These are phyloP conservation scores for Orthonevra nobilis DNA, from an alignment of 2,888 invertebrate genomes.

Conservation along the genomic window DNA sequence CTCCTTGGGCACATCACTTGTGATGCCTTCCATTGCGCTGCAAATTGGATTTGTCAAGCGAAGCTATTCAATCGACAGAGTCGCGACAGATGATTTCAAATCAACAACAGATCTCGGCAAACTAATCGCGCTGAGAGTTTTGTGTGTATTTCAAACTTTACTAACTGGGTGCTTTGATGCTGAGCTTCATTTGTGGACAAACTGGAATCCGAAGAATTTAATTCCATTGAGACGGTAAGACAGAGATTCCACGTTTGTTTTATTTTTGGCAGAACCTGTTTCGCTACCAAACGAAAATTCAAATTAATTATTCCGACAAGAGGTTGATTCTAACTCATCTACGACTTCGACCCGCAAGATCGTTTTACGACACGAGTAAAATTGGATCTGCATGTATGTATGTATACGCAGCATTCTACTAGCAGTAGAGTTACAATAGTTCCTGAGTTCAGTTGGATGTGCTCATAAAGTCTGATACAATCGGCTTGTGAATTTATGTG, in stretches of 20 bases:
- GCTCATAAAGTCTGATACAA: too few species aligned
- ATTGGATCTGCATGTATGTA: too few species aligned
- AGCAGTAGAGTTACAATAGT: too few species aligned
- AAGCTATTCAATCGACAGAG: background rate
- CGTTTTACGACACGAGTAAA: slow-evolving; percentile 27
- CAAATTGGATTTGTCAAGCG: background rate
- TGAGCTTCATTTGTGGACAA: slow-evolving; percentile 37
- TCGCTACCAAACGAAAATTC: slow-evolving; percentile 46
- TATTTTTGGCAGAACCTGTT: slow-evolving; percentile 61
- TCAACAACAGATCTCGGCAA: slow-evolving; percentile 59
- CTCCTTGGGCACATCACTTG: slow-evolving; percentile 55
- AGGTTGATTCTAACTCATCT: slow-evolving; percentile 1
- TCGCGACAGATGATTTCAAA: slow-evolving; percentile 35
- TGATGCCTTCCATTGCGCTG: slow-evolving; percentile 11
- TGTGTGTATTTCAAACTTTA: slow-evolving; percentile 20
- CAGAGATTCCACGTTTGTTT: slow-evolving; percentile 38
- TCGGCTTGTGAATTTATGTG: too few species aligned
- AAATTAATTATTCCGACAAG: slow-evolving; percentile 45
- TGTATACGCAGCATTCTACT: too few species aligned
- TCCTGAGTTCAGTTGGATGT: too few species aligned
- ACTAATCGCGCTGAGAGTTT: slow-evolving; percentile 47
- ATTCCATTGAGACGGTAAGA: slow-evolving; percentile 40
- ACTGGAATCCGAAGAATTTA: slow-evolving; percentile 55
- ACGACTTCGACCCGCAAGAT: background rate
- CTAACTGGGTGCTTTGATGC: slow-evolving; percentile 7